A percentile compares a stretch with the other conserved stretches of the same genome.
phyloP scores from a whole-genome alignment of 2,888 invertebrate genomes.

The Graphium colonna region DNA sequence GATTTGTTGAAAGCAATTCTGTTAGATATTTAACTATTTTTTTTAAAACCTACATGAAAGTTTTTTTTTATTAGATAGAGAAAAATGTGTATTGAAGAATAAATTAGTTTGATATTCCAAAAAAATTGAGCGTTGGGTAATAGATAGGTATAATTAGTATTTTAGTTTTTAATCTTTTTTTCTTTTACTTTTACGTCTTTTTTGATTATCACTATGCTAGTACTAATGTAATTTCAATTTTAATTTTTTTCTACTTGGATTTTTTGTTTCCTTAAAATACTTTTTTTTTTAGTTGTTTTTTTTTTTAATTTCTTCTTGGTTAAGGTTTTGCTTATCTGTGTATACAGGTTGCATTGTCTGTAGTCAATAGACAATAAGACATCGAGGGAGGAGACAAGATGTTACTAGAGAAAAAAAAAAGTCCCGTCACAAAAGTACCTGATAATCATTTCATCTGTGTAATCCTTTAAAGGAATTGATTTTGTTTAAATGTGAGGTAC shows the following conservation, averaged over 20 bases:
- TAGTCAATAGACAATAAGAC: conserved; percentile 12
- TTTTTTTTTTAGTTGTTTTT: no score
- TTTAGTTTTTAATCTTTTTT: background rate
- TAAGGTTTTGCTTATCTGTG: background rate
- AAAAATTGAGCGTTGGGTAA: background rate
- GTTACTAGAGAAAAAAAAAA: background rate
- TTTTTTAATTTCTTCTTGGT: background rate
- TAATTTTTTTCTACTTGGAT: background rate
- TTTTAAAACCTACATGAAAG: no score
- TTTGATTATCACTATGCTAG: background rate
- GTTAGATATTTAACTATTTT: no score
- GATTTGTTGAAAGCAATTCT: no score
- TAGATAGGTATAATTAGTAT: background rate
- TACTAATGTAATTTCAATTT: background rate
- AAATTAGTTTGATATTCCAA: background rate
- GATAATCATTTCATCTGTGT: conserved; percentile 5
- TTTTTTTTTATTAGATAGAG: background rate
- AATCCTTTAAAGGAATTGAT: conserved; percentile 9
- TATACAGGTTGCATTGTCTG: conserved; percentile 12
- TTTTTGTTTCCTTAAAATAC: background rate
- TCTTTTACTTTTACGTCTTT: background rate
- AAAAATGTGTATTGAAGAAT: background rate
- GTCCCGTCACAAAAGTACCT: conserved; percentile 15
- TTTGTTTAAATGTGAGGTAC: conserved; percentile 1
- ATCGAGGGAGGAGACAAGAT: background rate